Evolutionary conservation across 2,888 invertebrate species (phyloP).

Genomic region (Drosophila neotestacea): DNA sequence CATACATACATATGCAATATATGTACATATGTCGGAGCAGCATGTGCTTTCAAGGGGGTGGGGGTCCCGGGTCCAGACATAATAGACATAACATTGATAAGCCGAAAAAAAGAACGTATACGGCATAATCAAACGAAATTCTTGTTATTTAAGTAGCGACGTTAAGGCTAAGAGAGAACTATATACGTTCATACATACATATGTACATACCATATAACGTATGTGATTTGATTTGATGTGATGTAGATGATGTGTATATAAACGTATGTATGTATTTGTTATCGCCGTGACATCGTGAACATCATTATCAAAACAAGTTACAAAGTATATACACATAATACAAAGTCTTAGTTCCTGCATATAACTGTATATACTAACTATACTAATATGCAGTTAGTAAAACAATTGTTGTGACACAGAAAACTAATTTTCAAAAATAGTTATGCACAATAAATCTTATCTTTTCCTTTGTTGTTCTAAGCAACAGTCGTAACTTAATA

Average conservation of each 20-base stretch:
- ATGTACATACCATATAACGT: neutral
- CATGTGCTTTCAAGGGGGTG: conserved; percentile 15
- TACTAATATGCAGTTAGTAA: no score
- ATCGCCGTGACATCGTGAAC: conserved; percentile 24
- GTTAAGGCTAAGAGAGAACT: conserved; percentile 16
- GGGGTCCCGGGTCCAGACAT: conserved; percentile 23
- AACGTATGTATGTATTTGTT: conserved; percentile 11
- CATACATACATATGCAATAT: neutral
- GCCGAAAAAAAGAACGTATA: conserved; percentile 6
- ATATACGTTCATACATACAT: neutral
- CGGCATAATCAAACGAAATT: conserved; percentile 31
- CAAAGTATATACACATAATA: conserved; percentile 8
- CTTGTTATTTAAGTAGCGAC: conserved; percentile 31
- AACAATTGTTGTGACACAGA: no score
- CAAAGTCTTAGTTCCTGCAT: conserved; percentile 13
- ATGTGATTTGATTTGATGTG: neutral
- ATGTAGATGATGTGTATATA: neutral
- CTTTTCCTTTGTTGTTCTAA: no score
- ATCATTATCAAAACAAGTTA: conserved; percentile 27
- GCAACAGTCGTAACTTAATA: no score
- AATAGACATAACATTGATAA: conserved; percentile 27
- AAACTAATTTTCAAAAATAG: no score
- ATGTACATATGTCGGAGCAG: neutral
- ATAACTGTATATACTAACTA: neutral
- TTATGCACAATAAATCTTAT: no score